Evolutionary conservation across 2,888 invertebrate genomes (phyloP), one percentile per base, ranked within the genome.

Genomic region (Epinotia brunnichana): DNA sequence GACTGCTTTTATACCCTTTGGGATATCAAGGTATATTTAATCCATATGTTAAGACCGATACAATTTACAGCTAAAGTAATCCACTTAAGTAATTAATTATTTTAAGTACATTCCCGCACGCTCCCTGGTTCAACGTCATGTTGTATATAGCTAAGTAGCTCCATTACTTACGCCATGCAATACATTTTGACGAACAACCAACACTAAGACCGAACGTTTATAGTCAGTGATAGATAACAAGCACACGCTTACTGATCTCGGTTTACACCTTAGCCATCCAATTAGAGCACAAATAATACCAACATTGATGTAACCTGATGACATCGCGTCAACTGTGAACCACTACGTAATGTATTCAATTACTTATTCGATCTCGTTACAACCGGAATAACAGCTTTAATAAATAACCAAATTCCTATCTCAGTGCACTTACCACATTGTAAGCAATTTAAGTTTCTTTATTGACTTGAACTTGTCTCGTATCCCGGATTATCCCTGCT

Each of bases 401-500:
- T 63, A 62, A 29, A 66, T 41, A 66, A 66, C 24, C 9, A 2
- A 64, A 53, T 41, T 59, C 39, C 44, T 35, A 13, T 24, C 44
- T 41, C 59, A 24, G 48, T 10, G 48, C 35, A 24, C 13, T 56
- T 19, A 21, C 51, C n/a, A 19, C 24, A 19, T 29, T 41, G 39
- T 13, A 41, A 21, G 48, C 29, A 29, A 48, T 29, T n/a, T 15
- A 11, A 17, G 56, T 19, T 29, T 59, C 44, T 44, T 39, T 44
- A 51, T 39, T 53, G 59, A 67, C 53, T 24, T 60, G 44, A 39
- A 64, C 4, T 19, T 61, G 29, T 79, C 79, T 76, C 78, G 83
- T 82, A 82, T 83, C 83, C 81, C 76, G 76, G 81, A 83, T 83
- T 85, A 87, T 84, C 81, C 85, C 77, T 77, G n/a, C n/a, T n/a